phyloP scores from a whole-genome alignment of 2,797 vertebrate genomes.

The Rhincodon typus region DNA sequence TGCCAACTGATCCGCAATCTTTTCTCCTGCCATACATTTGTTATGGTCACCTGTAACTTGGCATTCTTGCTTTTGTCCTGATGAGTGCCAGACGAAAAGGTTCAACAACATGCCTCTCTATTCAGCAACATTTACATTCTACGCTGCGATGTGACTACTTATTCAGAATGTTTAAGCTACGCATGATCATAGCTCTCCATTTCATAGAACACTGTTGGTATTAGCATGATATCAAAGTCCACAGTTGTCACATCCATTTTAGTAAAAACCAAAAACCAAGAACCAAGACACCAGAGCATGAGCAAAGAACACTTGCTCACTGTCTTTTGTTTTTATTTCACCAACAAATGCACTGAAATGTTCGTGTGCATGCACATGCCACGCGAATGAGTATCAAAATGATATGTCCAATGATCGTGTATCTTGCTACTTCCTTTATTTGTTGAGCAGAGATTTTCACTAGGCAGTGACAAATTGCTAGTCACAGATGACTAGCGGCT shows the following conservation, averaged over 20 bases:
- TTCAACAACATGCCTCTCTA: too few relatives aligned
- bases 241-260: background rate
- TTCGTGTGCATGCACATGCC: background rate
- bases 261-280: background rate
- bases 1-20: too few relatives aligned
- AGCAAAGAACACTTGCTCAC: background rate
- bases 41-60: too few relatives aligned
- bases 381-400: background rate
- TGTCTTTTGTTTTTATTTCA: background rate
- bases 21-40: too few relatives aligned
- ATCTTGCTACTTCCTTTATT: background rate
- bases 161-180: too few relatives aligned
- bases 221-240: background rate
- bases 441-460: too few relatives aligned
- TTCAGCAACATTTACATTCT: too few relatives aligned
- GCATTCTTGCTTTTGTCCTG: too few relatives aligned
- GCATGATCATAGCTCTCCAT: background rate
- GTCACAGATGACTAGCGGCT: background rate
- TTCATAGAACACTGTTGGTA: background rate
- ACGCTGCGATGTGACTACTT: too few relatives aligned
- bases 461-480: too few relatives aligned
- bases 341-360: background rate
- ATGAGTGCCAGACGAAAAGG: too few relatives aligned
- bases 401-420: background rate
- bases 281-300: background rate